Evolutionary conservation across 1,140 invertebrate genomes (phyloP).

Genomic region (Drosophila tani): DNA sequence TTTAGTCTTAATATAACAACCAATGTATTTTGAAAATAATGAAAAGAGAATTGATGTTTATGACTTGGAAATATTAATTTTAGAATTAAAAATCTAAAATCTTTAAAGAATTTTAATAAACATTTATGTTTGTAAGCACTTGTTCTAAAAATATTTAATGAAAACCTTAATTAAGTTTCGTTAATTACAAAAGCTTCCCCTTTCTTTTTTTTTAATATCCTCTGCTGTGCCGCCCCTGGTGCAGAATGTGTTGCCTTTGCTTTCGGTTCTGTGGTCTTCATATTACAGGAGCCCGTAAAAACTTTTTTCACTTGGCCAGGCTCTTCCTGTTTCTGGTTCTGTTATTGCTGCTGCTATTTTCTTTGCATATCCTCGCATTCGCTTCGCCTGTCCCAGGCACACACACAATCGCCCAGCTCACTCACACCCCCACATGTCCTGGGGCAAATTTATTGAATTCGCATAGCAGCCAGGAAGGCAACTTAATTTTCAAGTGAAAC

Average conservation of each 20-base stretch:
- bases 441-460: conserved; percentile 76
- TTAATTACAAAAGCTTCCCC: conserved; percentile 7
- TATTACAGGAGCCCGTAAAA: conserved; percentile 64
- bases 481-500: conserved; percentile 77
- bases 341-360: conserved; percentile 44
- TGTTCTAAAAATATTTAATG: no score
- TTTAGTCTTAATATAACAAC: not conserved
- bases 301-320: conserved; percentile 45
- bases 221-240: not conserved
- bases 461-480: conserved; percentile 65
- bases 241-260: conserved; percentile 38
- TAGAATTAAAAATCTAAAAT: no score
- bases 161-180: not conserved
- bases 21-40: no score
- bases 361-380: conserved; percentile 14
- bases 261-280: conserved; percentile 58
- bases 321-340: conserved; percentile 55
- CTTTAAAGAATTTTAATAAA: no score
- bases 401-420: not conserved
- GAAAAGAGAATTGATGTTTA: no score
- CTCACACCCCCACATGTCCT: conserved; percentile 43
- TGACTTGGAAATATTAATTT: not conserved
- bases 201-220: conserved; percentile 1
- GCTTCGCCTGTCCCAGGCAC: conserved; percentile 24
- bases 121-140: not conserved